phyloP scores from a whole-genome alignment of 2,797 vertebrate genomes.

The Gymnodraco acuticeps region DNA sequence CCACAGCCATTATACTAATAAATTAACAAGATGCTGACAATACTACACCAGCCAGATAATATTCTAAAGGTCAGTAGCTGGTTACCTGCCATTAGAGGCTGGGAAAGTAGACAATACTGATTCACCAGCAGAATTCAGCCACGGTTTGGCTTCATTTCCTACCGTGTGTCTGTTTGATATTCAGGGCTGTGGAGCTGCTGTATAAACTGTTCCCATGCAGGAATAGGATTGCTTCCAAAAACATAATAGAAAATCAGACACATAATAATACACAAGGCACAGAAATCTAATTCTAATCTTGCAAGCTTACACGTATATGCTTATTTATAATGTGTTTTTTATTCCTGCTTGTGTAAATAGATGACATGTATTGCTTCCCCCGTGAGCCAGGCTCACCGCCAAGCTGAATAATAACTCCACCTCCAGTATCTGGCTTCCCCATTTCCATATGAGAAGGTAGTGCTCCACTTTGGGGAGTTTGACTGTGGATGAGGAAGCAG shows the following conservation, averaged over 20 bases:
- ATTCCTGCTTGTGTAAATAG: constrained; percentile 30
- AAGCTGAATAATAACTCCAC: constrained; percentile 43
- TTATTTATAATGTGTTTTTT: constrained; percentile 37
- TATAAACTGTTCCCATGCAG: constrained; percentile 55
- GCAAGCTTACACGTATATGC: constrained; percentile 34
- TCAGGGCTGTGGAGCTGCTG: constrained; percentile 35
- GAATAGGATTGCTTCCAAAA: constrained; percentile 45
- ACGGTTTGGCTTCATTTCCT: constrained; percentile 19
- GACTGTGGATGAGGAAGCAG: constrained; percentile 30
- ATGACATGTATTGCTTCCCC: constrained; percentile 36
- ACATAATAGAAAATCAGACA: constrained; percentile 46
- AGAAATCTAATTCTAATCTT: constrained; percentile 59
- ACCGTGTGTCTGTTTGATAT: constrained; percentile 50
- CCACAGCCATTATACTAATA: too few species aligned
- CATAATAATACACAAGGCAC: constrained; percentile 31
- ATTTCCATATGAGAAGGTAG: constrained; percentile 49
- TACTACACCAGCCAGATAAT: background rate
- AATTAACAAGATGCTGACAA: constrained; percentile 9
- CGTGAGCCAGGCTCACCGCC: constrained; percentile 39
- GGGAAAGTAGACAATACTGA: constrained; percentile 10
- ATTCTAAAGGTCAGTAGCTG: constrained; percentile 36
- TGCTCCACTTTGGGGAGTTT: constrained; percentile 30
- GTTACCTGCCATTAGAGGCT: constrained; percentile 2
- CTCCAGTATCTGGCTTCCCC: constrained; percentile 19
- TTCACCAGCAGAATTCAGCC: constrained; percentile 19